Evolutionary conservation across 2,888 invertebrate genomes (phyloP).

Genomic region (Apodemia mormo): DNA sequence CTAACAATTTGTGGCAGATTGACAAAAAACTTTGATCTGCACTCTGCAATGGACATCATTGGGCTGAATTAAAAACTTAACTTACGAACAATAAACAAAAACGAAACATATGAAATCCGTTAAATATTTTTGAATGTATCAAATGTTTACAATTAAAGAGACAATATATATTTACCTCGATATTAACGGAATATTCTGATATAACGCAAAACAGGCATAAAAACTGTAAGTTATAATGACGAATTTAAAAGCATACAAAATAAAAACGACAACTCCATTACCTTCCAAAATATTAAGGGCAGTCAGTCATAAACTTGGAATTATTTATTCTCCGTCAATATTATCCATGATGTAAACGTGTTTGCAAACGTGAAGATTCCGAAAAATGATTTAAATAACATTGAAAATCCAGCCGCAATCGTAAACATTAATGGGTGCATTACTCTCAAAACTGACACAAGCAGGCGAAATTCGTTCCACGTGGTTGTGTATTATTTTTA

Average conservation of each 20-base stretch:
- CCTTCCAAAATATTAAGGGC: constrained; percentile 44
- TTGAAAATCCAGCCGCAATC: constrained; percentile 63
- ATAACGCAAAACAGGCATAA: too few species aligned
- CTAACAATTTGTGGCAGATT: too few species aligned
- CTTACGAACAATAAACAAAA: too few species aligned
- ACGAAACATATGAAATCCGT: too few species aligned
- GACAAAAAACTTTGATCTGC: too few species aligned
- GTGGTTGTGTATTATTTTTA: constrained; percentile 41
- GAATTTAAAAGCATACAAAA: not conserved
- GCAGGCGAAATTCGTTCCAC: constrained; percentile 42
- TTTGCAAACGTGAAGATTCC: constrained; percentile 47
- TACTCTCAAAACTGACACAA: constrained; percentile 67
- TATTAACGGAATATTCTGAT: too few species aligned
- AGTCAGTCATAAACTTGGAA: constrained; percentile 57
- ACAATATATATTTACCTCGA: too few species aligned
- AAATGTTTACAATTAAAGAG: too few species aligned
- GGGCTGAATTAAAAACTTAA: too few species aligned
- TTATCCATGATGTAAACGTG: constrained; percentile 51
- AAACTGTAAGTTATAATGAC: not conserved
- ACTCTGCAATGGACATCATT: too few species aligned
- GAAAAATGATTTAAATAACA: constrained; percentile 70
- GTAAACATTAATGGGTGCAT: constrained; percentile 80
- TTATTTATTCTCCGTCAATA: constrained; percentile 55
- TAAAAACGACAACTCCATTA: not conserved
- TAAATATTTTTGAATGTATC: too few species aligned